Evolutionary conservation across 2,888 invertebrate genomes (phyloP).

Genomic region (Drosophila gaucha): DNA sequence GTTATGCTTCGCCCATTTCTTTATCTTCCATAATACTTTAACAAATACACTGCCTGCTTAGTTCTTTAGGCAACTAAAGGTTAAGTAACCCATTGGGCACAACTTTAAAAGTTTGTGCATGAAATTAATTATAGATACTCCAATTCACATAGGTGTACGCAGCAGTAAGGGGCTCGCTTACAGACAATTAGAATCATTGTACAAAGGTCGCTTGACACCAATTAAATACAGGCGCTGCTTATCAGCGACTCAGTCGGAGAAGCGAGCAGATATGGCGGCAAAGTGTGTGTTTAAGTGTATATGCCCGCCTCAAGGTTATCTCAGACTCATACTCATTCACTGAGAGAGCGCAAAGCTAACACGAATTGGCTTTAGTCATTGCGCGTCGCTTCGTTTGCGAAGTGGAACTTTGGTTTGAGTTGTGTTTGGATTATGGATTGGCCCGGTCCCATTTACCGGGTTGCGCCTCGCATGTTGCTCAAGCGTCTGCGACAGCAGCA

Average conservation of each 20-base stretch:
- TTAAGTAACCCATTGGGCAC: not conserved
- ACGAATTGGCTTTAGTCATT: constrained; percentile 33
- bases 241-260: constrained; percentile 14
- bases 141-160: not conserved
- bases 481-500: constrained; percentile 73
- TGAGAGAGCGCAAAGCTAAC: constrained; percentile 9
- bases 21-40: not conserved
- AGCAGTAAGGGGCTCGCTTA: not conserved
- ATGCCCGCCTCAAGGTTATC: constrained; percentile 28
- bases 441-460: constrained; percentile 42
- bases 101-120: not conserved
- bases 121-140: constrained; percentile 9
- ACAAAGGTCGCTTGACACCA: constrained; percentile 2
- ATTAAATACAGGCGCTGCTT: constrained; percentile 11
- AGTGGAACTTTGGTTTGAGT: constrained; percentile 15
- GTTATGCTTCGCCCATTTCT: too few species aligned
- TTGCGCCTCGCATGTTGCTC: constrained; percentile 62
- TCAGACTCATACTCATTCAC: not conserved
- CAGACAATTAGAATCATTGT: not conserved
- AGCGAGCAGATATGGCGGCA: constrained; percentile 3
- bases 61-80: not conserved
- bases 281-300: not conserved
- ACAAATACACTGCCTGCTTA: not conserved
- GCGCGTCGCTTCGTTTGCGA: constrained; percentile 19
- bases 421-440: constrained; percentile 54